Percentiles rank a stretch among this genome's conserved stretches.
These are phyloP conservation scores for Verasper variegatus DNA, from an alignment of 2,113 vertebrate genomes.

Conservation along the genomic window DNA sequence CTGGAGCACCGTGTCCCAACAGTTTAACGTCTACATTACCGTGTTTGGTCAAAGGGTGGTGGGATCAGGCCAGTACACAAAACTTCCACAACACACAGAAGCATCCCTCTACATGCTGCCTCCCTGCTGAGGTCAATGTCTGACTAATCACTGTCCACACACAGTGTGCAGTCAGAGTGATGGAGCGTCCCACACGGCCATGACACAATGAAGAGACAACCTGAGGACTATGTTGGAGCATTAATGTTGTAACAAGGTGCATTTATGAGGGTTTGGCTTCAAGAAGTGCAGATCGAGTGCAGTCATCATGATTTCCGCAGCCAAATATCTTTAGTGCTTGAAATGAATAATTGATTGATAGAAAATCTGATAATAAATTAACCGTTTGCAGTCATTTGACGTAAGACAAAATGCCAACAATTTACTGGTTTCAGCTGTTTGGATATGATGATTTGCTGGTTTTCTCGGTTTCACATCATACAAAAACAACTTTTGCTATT, in stretches of 20 bases:
- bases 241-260: too few species aligned
- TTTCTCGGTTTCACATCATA: too few species aligned
- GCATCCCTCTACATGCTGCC: slow-evolving; percentile 11
- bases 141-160: slow-evolving; percentile 17
- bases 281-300: background rate
- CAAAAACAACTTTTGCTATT: too few species aligned
- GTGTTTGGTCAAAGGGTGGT: slow-evolving; percentile 21
- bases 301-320: background rate
- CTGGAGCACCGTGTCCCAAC: slow-evolving; percentile 56
- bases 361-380: background rate
- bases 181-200: background rate
- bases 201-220: background rate
- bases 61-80: background rate
- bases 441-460: too few species aligned
- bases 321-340: background rate
- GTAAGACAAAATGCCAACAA: background rate
- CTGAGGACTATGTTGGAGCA: background rate
- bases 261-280: too few species aligned
- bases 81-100: slow-evolving; percentile 16
- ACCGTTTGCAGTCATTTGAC: background rate
- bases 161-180: background rate
- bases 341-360: background rate
- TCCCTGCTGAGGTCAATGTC: slow-evolving; percentile 24
- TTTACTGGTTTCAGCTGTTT: too few species aligned
- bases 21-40: slow-evolving; percentile 57